Conservation (phyloP, 2,113 vertebrate genomes). For the Antennarius striatus region DNA sequence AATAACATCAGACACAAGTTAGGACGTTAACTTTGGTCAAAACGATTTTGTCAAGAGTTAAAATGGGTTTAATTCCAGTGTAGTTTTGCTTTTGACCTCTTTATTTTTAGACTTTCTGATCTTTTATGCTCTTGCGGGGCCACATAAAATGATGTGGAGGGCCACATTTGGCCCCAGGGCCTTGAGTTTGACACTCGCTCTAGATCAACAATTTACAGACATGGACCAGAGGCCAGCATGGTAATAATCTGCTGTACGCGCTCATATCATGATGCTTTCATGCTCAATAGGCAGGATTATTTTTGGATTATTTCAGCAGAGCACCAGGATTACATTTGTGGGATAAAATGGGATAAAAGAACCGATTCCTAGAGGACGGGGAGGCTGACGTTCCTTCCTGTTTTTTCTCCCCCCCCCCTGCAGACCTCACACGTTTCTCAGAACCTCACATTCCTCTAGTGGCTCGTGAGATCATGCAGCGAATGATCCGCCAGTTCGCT, state of each 20-base stretch:
- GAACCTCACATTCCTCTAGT: conserved; percentile 98
- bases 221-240: too few relatives aligned
- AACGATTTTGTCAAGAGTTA: too few relatives aligned
- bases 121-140: too few relatives aligned
- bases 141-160: too few relatives aligned
- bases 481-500: conserved; percentile 99
- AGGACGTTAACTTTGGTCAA: too few relatives aligned
- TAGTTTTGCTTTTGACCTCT: too few relatives aligned
- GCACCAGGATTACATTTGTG: conserved; percentile 59
- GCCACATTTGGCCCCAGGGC: too few relatives aligned
- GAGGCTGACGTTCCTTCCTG: conserved; percentile 27
- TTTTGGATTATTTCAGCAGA: conserved; percentile 61
- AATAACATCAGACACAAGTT: too few relatives aligned
- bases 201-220: too few relatives aligned
- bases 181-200: too few relatives aligned
- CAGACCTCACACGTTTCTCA: conserved; percentile 94
- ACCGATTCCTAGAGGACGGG: conserved; percentile 35
- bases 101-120: too few relatives aligned
- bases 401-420: conserved; percentile 41
- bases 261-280: conserved; percentile 29
- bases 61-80: too few relatives aligned
- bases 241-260: conserved; percentile 26
- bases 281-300: conserved; percentile 53
- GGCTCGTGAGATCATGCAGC: conserved; percentile 99
- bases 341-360: conserved; percentile 54